These are phyloP conservation scores for Xiphydria camelus DNA, from an alignment of 2,888 invertebrate species.

Conservation along the genomic window DNA sequence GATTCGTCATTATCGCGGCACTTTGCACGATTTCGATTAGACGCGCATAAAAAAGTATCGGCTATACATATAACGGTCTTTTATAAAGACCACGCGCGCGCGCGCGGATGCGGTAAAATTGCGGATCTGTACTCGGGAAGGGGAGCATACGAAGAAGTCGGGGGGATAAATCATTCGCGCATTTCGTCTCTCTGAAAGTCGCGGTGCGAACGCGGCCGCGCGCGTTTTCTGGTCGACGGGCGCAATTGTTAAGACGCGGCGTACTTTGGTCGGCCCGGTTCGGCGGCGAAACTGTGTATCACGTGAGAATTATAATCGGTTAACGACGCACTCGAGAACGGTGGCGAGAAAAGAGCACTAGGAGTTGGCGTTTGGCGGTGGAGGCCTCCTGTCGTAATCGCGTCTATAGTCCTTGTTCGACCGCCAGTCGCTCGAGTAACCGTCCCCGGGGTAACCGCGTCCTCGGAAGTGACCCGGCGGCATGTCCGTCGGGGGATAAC, in stretches of 20 bases:
- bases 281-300: too few relatives aligned
- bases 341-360: constrained; percentile 49
- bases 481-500: constrained; percentile 54
- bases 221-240: too few relatives aligned
- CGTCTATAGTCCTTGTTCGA: constrained; percentile 60
- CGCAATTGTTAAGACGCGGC: too few relatives aligned
- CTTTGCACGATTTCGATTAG: constrained; percentile 14
- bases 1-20: not conserved
- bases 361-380: constrained; percentile 60
- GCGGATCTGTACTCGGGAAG: too few relatives aligned
- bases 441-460: constrained; percentile 48
- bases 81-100: constrained; percentile 17
- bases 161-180: too few relatives aligned
- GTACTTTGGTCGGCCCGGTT: too few relatives aligned
- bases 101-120: too few relatives aligned
- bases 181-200: too few relatives aligned
- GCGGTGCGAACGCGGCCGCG: too few relatives aligned
- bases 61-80: constrained; percentile 11
- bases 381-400: constrained; percentile 69
- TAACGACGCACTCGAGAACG: constrained; percentile 45
- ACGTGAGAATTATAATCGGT: constrained; percentile 39
- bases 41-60: constrained; percentile 23
- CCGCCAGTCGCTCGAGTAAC: constrained; percentile 59
- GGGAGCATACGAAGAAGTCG: too few relatives aligned
- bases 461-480: constrained; percentile 47